Evolutionary conservation across 2,113 vertebrate genomes (phyloP).

Genomic region (Brachyhypopomus gauderio): DNA sequence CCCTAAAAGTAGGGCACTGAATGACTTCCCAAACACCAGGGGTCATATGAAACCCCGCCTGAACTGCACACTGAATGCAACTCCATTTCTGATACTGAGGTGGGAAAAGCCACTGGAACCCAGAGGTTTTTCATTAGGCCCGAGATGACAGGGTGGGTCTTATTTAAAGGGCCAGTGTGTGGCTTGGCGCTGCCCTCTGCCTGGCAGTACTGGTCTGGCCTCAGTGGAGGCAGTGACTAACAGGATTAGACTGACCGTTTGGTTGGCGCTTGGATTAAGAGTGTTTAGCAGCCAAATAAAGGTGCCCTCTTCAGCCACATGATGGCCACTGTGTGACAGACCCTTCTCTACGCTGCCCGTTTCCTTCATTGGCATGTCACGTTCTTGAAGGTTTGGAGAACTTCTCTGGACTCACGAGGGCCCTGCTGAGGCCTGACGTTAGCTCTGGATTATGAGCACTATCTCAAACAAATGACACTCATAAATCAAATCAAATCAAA

Average conservation of each 20-base stretch:
- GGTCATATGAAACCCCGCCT: background rate
- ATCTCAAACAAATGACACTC: too few species aligned
- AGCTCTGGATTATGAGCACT: too few species aligned
- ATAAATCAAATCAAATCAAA: too few species aligned
- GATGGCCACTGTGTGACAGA: background rate
- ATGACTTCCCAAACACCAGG: too few species aligned
- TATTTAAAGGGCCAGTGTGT: constrained; percentile 35
- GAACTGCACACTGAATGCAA: constrained; percentile 29
- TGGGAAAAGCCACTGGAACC: constrained; percentile 40
- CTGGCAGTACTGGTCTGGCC: background rate
- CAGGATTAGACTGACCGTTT: background rate
- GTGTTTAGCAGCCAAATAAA: constrained; percentile 6
- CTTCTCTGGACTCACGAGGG: too few species aligned
- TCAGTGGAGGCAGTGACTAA: too few species aligned
- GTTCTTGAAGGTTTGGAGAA: background rate
- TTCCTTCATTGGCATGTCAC: background rate
- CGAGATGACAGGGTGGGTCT: constrained; percentile 35
- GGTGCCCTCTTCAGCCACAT: background rate
- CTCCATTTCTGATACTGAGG: constrained; percentile 24
- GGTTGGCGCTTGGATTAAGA: constrained; percentile 11
- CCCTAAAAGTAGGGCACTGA: too few species aligned
- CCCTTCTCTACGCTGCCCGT: background rate
- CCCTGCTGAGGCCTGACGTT: too few species aligned
- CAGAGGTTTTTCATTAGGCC: constrained; percentile 22
- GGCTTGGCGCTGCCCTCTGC: constrained; percentile 12